Evolutionary conservation across 92 coral and sea anemone species (phyloP).

Genomic region (Chrysogorgia sp.): DNA sequence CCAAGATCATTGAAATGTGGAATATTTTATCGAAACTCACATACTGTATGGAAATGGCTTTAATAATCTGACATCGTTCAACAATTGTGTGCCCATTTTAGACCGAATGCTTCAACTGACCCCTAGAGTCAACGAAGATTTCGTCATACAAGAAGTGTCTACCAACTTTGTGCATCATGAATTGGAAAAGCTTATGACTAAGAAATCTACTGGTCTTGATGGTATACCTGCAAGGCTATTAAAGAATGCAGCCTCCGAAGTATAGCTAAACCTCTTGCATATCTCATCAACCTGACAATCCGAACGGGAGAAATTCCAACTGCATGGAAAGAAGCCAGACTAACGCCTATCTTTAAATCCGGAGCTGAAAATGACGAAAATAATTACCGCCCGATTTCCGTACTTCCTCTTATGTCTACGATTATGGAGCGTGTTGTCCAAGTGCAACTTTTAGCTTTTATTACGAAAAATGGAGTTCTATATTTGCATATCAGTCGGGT

Average conservation of each 20-base stretch:
- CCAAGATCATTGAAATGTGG: too few relatives aligned
- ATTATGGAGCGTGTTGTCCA: conserved; percentile 61
- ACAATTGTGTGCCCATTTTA: too few relatives aligned
- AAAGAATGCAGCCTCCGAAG: conserved; percentile 22
- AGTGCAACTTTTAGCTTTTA: conserved; percentile 50
- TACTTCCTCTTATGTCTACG: conserved; percentile 3
- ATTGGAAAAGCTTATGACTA: not conserved
- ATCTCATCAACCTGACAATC: conserved; percentile 24
- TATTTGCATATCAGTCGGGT: conserved; percentile 44
- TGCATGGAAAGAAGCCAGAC: conserved; percentile 30
- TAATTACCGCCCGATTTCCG: conserved; percentile 10
- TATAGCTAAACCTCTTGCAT: conserved; percentile 28
- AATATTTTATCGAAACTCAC: too few relatives aligned
- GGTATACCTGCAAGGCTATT: conserved; percentile 28
- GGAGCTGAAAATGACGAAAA: conserved; percentile 37
- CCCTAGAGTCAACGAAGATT: conserved; percentile 28
- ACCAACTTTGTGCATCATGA: conserved; percentile 15
- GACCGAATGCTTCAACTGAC: too few relatives aligned
- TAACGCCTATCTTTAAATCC: conserved; percentile 15
- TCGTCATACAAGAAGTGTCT: conserved; percentile 13
- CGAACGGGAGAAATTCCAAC: conserved; percentile 26
- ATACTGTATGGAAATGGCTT: too few relatives aligned
- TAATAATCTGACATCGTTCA: too few relatives aligned
- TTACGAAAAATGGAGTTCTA: conserved; percentile 37
- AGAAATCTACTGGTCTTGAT: conserved; percentile 34